Evolutionary conservation across 2,113 vertebrate species (phyloP).

Genomic region (Psettodes erumei): DNA sequence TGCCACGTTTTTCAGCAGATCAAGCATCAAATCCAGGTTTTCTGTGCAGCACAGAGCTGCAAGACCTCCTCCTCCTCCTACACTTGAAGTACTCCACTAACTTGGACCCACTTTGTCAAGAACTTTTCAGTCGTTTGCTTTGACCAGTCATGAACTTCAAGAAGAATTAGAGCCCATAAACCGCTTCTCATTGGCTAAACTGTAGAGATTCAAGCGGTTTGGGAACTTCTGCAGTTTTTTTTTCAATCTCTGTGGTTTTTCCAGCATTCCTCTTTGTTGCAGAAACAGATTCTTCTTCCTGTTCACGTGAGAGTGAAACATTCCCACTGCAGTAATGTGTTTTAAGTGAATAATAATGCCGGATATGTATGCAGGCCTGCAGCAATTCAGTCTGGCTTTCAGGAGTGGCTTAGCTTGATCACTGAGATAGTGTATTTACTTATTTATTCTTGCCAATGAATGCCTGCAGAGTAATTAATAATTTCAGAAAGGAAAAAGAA

Average conservation of each 20-base stretch:
- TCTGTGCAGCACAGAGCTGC: conserved; percentile 25
- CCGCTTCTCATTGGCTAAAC: background rate
- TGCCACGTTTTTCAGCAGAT: conserved; percentile 57
- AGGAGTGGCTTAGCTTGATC: background rate
- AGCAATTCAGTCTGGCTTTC: background rate
- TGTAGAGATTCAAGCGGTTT: conserved; percentile 25
- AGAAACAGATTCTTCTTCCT: conserved; percentile 56
- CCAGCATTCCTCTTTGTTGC: conserved; percentile 40
- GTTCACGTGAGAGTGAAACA: conserved; percentile 49
- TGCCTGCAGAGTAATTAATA: background rate
- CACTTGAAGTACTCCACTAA: background rate
- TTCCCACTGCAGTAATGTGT: background rate
- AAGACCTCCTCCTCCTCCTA: conserved; percentile 21
- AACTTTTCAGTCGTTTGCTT: background rate
- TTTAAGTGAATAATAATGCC: background rate
- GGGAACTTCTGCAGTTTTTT: conserved; percentile 23
- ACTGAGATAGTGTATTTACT: background rate
- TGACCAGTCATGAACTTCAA: background rate
- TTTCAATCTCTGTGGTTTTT: conserved; percentile 13
- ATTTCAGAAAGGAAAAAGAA: background rate
- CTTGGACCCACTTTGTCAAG: conserved; percentile 5
- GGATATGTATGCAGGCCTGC: background rate
- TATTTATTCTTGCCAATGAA: background rate
- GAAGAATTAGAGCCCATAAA: background rate
- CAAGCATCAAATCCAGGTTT: conserved; percentile 38